Evolutionary conservation across 2,113 vertebrate genomes (phyloP).

Genomic region (Lanius collurio): DNA sequence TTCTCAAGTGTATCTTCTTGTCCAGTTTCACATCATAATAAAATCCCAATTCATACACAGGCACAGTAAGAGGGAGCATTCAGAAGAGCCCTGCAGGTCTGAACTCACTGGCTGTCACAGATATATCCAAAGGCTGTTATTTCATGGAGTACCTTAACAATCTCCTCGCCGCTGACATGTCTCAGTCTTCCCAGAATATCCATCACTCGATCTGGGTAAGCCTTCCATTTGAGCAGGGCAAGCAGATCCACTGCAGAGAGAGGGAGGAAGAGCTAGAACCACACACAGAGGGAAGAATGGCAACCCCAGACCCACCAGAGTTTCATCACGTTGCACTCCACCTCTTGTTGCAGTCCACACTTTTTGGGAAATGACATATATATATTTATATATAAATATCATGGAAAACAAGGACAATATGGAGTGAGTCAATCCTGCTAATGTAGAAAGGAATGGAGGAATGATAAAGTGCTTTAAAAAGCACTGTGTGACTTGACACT

Average conservation of each 20-base stretch:
- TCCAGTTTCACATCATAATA: not conserved
- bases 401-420: not conserved
- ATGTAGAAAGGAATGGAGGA: not conserved
- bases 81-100: not conserved
- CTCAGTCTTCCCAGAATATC: conserved; percentile 91
- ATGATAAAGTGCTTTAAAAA: not conserved
- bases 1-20: not conserved
- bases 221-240: conserved; percentile 95
- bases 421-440: not conserved
- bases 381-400: fast-evolving
- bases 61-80: not conserved
- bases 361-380: not conserved
- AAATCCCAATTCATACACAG: not conserved
- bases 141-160: conserved; percentile 85
- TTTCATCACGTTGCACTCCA: not conserved
- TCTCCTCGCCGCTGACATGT: conserved; percentile 93
- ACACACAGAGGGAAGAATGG: not conserved
- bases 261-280: not conserved
- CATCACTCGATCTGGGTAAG: conserved; percentile 91
- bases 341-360: not conserved
- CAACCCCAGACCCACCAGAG: not conserved
- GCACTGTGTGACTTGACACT: not conserved
- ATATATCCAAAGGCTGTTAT: not conserved
- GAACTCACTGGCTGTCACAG: not conserved
- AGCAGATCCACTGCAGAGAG: conserved; percentile 87